A percentile compares a stretch with the other conserved stretches of the same genome.
These are phyloP conservation scores for Pristionchus mayeri DNA, from an alignment of 2,888 invertebrate species.

Conservation along the genomic window DNA sequence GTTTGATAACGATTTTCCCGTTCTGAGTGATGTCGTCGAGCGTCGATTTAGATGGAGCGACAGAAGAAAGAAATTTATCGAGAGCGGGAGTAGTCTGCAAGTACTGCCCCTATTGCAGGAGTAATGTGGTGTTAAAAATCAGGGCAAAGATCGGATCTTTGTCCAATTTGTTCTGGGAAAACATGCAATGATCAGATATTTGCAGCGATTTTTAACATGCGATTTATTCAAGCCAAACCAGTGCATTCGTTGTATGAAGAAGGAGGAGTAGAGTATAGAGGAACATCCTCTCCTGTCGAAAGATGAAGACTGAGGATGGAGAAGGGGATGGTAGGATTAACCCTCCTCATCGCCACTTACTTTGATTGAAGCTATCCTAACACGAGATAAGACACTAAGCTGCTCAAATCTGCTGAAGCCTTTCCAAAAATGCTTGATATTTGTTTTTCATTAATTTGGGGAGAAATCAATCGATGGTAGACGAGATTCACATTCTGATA, in stretches of 20 bases:
- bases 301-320: background rate
- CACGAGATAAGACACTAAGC: too few species aligned
- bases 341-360: background rate
- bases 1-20: conserved; percentile 25
- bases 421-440: too few species aligned
- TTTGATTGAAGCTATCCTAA: too few species aligned
- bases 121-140: too few species aligned
- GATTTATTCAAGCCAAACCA: background rate
- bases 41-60: conserved; percentile 16
- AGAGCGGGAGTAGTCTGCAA: background rate
- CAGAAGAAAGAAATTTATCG: background rate
- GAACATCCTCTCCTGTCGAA: background rate
- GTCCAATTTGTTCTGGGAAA: too few species aligned
- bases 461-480: too few species aligned
- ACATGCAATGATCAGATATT: too few species aligned
- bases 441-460: too few species aligned
- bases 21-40: conserved; percentile 33
- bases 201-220: too few species aligned
- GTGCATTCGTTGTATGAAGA: background rate
- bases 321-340: background rate
- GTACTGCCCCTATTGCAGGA: background rate
- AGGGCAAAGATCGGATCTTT: too few species aligned
- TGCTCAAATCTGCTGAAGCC: too few species aligned
- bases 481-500: too few species aligned
- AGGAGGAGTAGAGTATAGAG: background rate